A percentile compares a stretch with the other conserved stretches of the same genome.
These are phyloP conservation scores for Microtus ochrogaster DNA, from an alignment of 2,113 vertebrate genomes.

Conservation along the genomic window DNA sequence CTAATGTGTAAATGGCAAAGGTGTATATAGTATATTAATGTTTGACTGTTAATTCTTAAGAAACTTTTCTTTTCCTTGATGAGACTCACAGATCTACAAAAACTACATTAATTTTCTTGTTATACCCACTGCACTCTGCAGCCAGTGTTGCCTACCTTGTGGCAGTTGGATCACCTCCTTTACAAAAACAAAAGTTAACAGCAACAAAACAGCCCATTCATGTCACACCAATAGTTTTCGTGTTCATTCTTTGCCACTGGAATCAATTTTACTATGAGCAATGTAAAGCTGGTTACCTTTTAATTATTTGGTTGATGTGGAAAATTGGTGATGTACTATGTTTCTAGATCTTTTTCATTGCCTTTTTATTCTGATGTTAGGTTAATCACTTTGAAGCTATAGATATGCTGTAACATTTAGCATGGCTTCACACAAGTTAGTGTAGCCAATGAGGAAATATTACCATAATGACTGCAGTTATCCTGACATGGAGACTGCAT, in stretches of 20 bases:
- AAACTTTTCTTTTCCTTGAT: constrained; percentile 90
- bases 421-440: constrained; percentile 99
- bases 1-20: constrained; percentile 98
- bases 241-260: constrained; percentile 92
- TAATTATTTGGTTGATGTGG: constrained; percentile 97
- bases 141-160: constrained; percentile 93
- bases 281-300: constrained; percentile 94
- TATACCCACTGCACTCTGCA: constrained; percentile 94
- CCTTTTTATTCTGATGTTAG: constrained; percentile 96
- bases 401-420: constrained; percentile 99
- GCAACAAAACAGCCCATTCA: constrained; percentile 89
- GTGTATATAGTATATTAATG: constrained; percentile 99
- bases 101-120: constrained; percentile 91
- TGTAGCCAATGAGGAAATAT: constrained; percentile 91
- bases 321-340: constrained; percentile 96
- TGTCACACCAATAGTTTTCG: constrained; percentile 92
- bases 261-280: constrained; percentile 93
- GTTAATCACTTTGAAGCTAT: constrained; percentile 96
- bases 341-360: constrained; percentile 96
- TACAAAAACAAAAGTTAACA: constrained; percentile 85
- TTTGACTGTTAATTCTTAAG: constrained; percentile 98
- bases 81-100: constrained; percentile 95
- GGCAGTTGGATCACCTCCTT: constrained; percentile 93
- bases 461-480: constrained; percentile 90
- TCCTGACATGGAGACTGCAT: constrained; percentile 91